These are phyloP conservation scores for Tarsius wallacei DNA, from an alignment of 2,797 vertebrate genomes.

Conservation along the genomic window DNA sequence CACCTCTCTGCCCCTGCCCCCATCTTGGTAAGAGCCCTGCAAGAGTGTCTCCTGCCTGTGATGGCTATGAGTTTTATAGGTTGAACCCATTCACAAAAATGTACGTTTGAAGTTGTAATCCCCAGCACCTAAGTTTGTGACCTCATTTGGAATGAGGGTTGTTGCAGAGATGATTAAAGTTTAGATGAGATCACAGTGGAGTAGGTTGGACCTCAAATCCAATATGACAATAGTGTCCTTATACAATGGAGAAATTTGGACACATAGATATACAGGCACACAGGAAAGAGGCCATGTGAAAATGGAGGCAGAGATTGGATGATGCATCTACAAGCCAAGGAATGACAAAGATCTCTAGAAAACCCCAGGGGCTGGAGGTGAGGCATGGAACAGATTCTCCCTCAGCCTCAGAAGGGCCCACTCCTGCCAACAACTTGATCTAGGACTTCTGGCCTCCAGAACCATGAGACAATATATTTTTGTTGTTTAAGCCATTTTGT, in stretches of 20 bases:
- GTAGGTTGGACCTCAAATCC: too few relatives aligned
- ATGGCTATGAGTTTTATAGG: rapidly evolving
- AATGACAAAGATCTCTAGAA: neutral
- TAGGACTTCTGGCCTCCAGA: neutral
- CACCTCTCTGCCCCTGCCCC: too few relatives aligned
- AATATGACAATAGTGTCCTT: neutral
- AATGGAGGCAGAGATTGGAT: neutral
- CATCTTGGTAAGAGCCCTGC: neutral
- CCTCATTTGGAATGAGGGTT: neutral
- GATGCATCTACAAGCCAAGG: neutral
- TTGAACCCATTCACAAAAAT: neutral
- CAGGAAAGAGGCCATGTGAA: rapidly evolving
- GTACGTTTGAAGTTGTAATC: neutral
- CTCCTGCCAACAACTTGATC: neutral
- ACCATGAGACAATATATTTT: rapidly evolving
- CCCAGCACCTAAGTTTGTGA: neutral
- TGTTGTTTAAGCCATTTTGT: too few relatives aligned
- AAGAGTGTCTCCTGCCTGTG: neutral
- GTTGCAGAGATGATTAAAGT: neutral
- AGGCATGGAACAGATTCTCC: neutral
- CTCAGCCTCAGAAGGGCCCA: neutral
- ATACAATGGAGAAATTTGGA: too few relatives aligned
- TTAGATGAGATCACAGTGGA: neutral
- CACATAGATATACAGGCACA: neutral
- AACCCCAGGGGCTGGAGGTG: neutral